Conservation (phyloP, 2,888 invertebrate species). For the Itoplectis maculator region DNA sequence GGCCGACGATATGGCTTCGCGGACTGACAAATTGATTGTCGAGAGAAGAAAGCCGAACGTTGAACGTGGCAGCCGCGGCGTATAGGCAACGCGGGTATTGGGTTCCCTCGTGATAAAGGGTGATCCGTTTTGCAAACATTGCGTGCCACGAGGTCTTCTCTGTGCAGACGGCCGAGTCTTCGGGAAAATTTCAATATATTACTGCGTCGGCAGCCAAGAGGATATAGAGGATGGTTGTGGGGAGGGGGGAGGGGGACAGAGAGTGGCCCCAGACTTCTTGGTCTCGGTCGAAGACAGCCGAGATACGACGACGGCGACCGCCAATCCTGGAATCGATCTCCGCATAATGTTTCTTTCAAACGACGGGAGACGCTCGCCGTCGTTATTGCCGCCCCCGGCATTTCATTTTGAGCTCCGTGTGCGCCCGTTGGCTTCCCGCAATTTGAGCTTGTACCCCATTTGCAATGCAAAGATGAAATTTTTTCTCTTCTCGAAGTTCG, state of each 20-base stretch:
- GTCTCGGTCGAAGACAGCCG: conserved; percentile 50
- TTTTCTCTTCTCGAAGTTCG: conserved; percentile 22
- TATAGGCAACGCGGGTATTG: conserved; percentile 50
- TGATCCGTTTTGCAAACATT: conserved; percentile 68
- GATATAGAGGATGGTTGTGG: conserved; percentile 13
- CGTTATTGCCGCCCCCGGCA: conserved; percentile 70
- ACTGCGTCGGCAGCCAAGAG: conserved; percentile 41
- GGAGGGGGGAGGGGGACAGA: no score
- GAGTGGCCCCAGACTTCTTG: conserved; percentile 52
- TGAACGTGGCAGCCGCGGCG: not conserved
- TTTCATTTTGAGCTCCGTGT: conserved; percentile 68
- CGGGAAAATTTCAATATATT: conserved; percentile 66
- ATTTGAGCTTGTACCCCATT: conserved; percentile 70
- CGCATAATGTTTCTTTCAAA: conserved; percentile 68
- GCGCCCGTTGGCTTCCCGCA: conserved; percentile 67
- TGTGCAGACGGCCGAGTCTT: conserved; percentile 52
- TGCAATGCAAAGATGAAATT: conserved; percentile 70
- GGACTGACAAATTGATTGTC: conserved; percentile 32
- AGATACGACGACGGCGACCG: conserved; percentile 29
- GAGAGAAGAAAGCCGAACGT: conserved; percentile 1
- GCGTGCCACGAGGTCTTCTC: conserved; percentile 63
- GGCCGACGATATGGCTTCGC: not conserved
- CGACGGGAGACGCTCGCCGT: conserved; percentile 52
- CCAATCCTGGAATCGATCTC: conserved; percentile 60
- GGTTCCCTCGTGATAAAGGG: conserved; percentile 61